phyloP scores from a whole-genome alignment of 2,797 vertebrate species.

The Acanthiza pusilla region DNA sequence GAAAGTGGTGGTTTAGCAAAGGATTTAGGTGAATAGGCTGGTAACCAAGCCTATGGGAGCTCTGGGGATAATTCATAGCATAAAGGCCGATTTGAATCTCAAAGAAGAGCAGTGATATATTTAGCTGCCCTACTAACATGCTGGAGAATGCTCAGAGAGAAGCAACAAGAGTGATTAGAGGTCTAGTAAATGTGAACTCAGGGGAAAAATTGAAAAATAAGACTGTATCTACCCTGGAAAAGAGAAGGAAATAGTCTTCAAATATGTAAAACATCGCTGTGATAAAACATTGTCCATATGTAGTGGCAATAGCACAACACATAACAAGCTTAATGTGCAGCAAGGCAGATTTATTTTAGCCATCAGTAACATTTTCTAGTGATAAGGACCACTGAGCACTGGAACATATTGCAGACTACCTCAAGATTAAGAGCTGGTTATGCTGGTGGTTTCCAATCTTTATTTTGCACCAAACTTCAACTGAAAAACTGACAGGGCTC shows the following conservation, averaged over 20 bases:
- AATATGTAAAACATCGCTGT: background rate
- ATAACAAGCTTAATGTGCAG: background rate
- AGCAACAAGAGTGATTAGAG: background rate
- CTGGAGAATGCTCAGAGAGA: slow-evolving; percentile 27
- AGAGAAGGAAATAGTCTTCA: background rate
- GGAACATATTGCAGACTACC: background rate
- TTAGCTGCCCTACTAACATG: slow-evolving; percentile 39
- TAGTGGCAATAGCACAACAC: background rate
- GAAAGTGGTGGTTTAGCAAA: slow-evolving; percentile 39
- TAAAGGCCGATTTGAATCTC: slow-evolving; percentile 16
- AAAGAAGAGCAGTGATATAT: slow-evolving; percentile 26
- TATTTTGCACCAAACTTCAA: background rate
- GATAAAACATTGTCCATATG: background rate
- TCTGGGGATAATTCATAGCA: slow-evolving; percentile 9
- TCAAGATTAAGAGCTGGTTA: background rate
- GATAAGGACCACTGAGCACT: background rate
- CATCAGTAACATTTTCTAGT: background rate
- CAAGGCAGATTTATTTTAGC: background rate
- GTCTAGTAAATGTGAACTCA: background rate
- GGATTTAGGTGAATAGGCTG: slow-evolving; percentile 42
- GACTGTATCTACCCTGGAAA: background rate
- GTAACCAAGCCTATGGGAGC: slow-evolving; percentile 27
- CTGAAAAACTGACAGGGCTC: background rate
- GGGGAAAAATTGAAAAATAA: background rate
- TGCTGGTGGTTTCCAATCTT: background rate